phyloP scores from a whole-genome alignment of 1,140 invertebrate genomes.

The Camponotus vicinus region DNA sequence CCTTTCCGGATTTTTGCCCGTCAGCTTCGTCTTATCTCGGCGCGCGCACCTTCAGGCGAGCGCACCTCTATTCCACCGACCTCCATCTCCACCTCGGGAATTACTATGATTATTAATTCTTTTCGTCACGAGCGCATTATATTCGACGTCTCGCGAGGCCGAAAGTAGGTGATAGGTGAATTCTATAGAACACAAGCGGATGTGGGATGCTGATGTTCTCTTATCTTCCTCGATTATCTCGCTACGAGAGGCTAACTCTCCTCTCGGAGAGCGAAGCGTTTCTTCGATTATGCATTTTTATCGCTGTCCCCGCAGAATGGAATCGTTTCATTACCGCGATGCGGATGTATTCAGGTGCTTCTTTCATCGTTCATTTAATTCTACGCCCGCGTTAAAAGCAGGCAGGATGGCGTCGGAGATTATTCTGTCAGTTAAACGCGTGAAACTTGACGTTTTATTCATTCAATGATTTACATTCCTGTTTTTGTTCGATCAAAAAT shows the following conservation, averaged over 20 bases:
- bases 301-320: neutral
- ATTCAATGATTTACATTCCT: constrained; percentile 29
- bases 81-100: neutral
- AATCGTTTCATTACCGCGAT: constrained; percentile 52
- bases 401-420: constrained; percentile 39
- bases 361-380: constrained; percentile 36
- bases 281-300: constrained; percentile 53
- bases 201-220: constrained; percentile 21
- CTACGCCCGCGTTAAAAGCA: constrained; percentile 22
- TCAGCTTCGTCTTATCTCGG: constrained; percentile 21
- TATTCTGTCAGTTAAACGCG: constrained; percentile 29
- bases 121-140: neutral
- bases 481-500: neutral
- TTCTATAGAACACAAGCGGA: neutral
- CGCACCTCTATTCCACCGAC: neutral
- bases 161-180: constrained; percentile 49
- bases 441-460: neutral
- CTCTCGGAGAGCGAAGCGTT: constrained; percentile 36
- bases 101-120: constrained; percentile 32
- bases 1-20: constrained; percentile 6
- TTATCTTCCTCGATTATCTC: constrained; percentile 47
- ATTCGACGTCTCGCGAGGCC: constrained; percentile 10
- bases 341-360: constrained; percentile 15
- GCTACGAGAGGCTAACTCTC: neutral
- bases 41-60: neutral